Evolutionary conservation across 2,113 vertebrate genomes (phyloP), one percentile per base, ranked within the genome.

Genomic region (Nothocercus julius): DNA sequence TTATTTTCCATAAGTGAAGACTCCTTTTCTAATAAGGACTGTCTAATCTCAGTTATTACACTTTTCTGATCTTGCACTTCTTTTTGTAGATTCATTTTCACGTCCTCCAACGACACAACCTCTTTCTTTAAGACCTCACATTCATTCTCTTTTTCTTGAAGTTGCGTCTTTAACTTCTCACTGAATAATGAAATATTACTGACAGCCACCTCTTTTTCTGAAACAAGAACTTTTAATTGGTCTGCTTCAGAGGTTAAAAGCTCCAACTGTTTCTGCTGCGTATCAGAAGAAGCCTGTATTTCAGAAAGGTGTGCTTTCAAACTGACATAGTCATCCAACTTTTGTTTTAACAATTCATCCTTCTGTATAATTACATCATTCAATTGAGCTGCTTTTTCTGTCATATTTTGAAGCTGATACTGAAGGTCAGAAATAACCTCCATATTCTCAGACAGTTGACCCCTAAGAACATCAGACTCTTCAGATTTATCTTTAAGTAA

Each of bases 351-450:
- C 86, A 87, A 94, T 63, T 82, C 61, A 32, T 98, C 98, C 89
- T 98, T 98, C 82, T 98, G 92, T 51, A 79, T 14, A 18, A 98
- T 32, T 64, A 78, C 85, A 15, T 68, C 13, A 74, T 75, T 97
- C 53, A 99, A 95, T 62, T 95, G 85, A 45, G 96, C 93, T 24
- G 66, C 89, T 9, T 97, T 97, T 66, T 97, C 86, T 53, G 91
- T 92, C 69, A 90, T 15, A 22, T 87, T 91, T 93, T 85, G 87
- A 86, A 98, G 75, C 78, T 98, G 97, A 68, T 16, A 84, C 4
- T 98, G 97, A 78, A 98, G 97, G 88, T 97, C 90, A 85, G 96
- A 96, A 92, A 98, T 98, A 58, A 96, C 91, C 68, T 98, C 97
- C 94, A 98, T 96, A 91, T 98, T 97, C 96, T 97, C 97, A 93